Evolutionary conservation across 2,888 invertebrate species (phyloP).

Genomic region (Acrobasis repandana): DNA sequence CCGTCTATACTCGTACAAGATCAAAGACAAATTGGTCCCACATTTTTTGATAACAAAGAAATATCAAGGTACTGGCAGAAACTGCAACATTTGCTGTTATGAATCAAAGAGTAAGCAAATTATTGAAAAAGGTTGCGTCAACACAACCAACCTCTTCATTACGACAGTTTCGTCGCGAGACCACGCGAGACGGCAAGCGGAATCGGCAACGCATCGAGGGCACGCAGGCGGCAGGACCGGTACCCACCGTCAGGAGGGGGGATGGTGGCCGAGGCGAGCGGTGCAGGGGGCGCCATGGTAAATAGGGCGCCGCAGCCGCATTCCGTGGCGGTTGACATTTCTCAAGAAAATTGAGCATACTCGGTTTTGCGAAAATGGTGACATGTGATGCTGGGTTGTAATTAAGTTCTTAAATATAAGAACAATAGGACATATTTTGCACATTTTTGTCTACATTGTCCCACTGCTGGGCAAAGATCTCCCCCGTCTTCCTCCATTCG

Average conservation of each 20-base stretch:
- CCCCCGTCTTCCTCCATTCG: no score
- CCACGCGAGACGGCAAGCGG: constrained; percentile 70
- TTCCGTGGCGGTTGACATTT: constrained; percentile 67
- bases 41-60: no score
- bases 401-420: neutral
- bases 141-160: constrained; percentile 36
- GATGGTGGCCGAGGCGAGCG: constrained; percentile 28
- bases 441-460: no score
- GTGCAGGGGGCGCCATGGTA: constrained; percentile 48
- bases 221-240: constrained; percentile 70
- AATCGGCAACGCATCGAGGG: constrained; percentile 65
- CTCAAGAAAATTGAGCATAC: constrained; percentile 43
- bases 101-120: neutral
- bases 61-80: no score
- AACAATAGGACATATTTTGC: neutral
- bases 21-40: no score
- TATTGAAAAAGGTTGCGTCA: neutral
- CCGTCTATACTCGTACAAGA: no score
- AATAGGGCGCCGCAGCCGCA: constrained; percentile 72
- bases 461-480: no score
- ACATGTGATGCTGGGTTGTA: neutral
- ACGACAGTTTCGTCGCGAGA: constrained; percentile 51
- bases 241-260: constrained; percentile 49
- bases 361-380: constrained; percentile 2
- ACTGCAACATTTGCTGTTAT: neutral